A percentile compares a stretch with the other conserved stretches of the same genome.
phyloP scores from a whole-genome alignment of 2,113 vertebrate species.

The Xiphorhynchus elegans region DNA sequence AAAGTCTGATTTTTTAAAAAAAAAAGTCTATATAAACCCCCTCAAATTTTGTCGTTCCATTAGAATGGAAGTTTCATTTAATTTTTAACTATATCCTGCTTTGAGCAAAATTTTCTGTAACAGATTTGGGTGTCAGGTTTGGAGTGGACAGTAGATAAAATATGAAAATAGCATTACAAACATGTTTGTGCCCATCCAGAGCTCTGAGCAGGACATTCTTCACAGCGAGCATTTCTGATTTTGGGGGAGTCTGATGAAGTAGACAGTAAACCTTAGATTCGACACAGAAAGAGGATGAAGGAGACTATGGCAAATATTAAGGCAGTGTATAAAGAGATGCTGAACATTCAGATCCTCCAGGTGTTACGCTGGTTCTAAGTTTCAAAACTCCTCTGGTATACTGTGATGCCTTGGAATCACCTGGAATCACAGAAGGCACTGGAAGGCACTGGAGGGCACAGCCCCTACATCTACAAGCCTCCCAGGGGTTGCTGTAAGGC shows the following conservation, averaged over 20 bases:
- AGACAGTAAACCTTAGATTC: neutral
- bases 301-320: neutral
- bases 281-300: neutral
- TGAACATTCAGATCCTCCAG: neutral
- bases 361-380: neutral
- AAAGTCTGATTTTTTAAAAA: neutral
- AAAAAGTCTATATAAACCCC: accelerated
- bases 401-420: neutral
- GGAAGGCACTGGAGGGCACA: neutral
- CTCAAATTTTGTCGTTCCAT: neutral
- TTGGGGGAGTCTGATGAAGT: neutral
- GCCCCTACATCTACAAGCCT: neutral
- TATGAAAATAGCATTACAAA: neutral
- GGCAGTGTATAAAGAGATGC: neutral
- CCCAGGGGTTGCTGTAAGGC: neutral
- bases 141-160: neutral
- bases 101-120: neutral
- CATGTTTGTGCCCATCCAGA: neutral
- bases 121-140: neutral
- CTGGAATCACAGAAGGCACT: no score
- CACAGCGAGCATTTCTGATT: neutral
- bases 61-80: neutral
- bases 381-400: neutral
- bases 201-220: neutral
- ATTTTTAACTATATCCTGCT: neutral